Evolutionary conservation across 2,888 invertebrate genomes (phyloP).

Genomic region (Strigamia transsilvanica): DNA sequence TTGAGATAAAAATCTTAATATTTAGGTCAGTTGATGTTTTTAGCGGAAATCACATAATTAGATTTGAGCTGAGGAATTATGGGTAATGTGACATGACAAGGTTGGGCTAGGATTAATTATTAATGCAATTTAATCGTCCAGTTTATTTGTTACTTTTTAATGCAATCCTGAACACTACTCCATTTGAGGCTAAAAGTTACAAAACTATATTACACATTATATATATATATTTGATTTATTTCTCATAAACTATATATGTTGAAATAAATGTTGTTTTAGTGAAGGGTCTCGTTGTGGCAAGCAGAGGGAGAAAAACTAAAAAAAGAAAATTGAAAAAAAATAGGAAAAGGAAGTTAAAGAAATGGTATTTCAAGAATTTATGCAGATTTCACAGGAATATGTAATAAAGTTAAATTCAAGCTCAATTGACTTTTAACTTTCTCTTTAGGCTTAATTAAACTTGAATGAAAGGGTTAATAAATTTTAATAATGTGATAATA

Average conservation of each 20-base stretch:
- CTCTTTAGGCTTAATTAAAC: background rate
- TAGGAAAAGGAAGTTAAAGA: background rate
- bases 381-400: background rate
- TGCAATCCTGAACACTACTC: no score
- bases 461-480: conserved; percentile 1
- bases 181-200: no score
- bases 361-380: conserved; percentile 8
- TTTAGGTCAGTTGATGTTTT: background rate
- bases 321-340: background rate
- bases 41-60: background rate
- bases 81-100: background rate
- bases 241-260: no score
- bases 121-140: background rate
- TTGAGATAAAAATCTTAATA: background rate
- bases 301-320: background rate
- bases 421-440: conserved; percentile 8
- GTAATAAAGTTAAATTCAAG: background rate
- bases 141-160: background rate
- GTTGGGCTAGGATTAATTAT: background rate
- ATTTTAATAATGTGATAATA: conserved; percentile 8
- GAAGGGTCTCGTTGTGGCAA: background rate
- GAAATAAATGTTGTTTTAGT: no score
- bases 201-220: no score
- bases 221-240: background rate
- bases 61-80: background rate